phyloP scores from a whole-genome alignment of 2,113 vertebrate genomes.

The Hypocryptadius cinnamomeus region DNA sequence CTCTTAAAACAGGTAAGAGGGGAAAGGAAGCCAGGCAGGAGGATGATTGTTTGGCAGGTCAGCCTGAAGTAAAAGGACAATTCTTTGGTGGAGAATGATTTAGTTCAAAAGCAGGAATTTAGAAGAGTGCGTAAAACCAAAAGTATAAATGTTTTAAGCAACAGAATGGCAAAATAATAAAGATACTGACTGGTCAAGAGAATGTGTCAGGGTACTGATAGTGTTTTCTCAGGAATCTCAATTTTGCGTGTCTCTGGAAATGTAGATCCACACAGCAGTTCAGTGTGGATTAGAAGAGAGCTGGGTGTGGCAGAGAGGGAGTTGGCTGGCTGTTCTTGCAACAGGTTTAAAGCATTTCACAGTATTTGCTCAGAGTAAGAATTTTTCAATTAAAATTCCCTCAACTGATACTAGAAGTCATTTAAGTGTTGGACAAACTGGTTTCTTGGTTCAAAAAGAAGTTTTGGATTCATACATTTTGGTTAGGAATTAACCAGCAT shows the following conservation, averaged over 20 bases:
- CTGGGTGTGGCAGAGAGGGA: not conserved
- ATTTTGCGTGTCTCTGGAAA: not conserved
- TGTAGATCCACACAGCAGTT: not conserved
- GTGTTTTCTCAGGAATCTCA: not conserved
- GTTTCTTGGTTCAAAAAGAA: not conserved
- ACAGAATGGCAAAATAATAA: not conserved
- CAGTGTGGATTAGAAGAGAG: not conserved
- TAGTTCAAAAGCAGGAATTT: not conserved
- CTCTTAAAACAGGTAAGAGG: conserved; percentile 88
- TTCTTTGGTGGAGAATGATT: not conserved
- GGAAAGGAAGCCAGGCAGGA: not conserved
- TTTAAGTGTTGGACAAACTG: not conserved
- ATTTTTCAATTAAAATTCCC: not conserved
- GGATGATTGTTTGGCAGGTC: not conserved
- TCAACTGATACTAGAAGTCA: not conserved
- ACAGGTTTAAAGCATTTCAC: not conserved
- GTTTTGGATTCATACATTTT: not conserved
- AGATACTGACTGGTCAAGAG: not conserved
- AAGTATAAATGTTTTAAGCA: not conserved
- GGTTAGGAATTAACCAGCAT: not conserved
- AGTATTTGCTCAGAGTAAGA: not conserved
- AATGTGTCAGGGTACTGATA: not conserved
- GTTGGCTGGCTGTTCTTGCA: not conserved
- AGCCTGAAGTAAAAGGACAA: not conserved
- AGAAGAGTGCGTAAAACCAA: not conserved